phyloP scores from a whole-genome alignment of 1,140 invertebrate genomes.

The Mizuhopecten yessoensis region DNA sequence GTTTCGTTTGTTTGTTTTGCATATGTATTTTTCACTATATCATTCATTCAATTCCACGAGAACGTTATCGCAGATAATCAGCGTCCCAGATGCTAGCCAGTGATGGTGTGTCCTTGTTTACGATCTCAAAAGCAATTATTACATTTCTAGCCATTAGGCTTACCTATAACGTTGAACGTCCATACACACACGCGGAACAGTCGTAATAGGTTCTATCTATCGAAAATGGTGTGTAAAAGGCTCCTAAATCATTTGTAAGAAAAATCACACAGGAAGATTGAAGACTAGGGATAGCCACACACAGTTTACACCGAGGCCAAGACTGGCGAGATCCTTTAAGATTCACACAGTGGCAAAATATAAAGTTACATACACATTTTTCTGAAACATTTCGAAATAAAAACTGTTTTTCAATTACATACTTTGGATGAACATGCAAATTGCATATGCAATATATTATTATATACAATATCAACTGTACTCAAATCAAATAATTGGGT shows the following conservation, averaged over 20 bases:
- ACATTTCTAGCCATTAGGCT: constrained; percentile 19
- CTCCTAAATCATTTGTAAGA: constrained; percentile 25
- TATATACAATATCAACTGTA: no score
- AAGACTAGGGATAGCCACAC: not conserved
- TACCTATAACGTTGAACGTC: constrained; percentile 25
- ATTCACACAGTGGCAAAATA: not conserved
- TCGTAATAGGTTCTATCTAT: constrained; percentile 39
- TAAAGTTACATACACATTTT: not conserved
- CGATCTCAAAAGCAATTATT: constrained; percentile 23
- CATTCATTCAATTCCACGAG: not conserved
- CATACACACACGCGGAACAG: constrained; percentile 8
- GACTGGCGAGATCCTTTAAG: not conserved
- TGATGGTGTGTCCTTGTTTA: not conserved
- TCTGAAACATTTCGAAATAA: no score
- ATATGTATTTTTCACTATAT: not conserved
- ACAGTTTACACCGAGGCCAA: not conserved
- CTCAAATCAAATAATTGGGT: no score
- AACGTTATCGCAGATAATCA: not conserved
- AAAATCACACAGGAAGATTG: constrained; percentile 32
- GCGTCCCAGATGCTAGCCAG: constrained; percentile 6
- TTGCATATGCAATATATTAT: no score
- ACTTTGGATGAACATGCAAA: no score
- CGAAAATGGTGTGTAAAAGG: constrained; percentile 38
- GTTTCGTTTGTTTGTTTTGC: no score
- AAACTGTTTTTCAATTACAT: no score